These are phyloP conservation scores for Halocaridina rubra DNA, from an alignment of 2,888 invertebrate genomes.

Conservation along the genomic window DNA sequence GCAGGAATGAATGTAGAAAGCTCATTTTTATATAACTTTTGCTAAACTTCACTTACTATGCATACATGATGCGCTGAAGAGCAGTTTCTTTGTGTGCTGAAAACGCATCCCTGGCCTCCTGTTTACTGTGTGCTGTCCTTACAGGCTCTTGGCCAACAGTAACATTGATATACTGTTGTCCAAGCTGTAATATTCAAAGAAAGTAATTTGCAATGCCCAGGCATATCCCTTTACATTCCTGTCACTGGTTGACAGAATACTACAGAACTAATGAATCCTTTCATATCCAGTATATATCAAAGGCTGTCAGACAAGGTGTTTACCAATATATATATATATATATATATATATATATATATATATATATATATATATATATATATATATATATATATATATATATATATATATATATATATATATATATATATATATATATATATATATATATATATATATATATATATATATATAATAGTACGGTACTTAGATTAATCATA, in stretches of 20 bases:
- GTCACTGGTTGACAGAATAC: background rate
- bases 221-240: background rate
- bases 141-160: slow-evolving; percentile 39
- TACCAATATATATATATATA: background rate
- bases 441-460: no score
- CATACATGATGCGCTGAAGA: slow-evolving; percentile 38
- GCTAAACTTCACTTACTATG: slow-evolving; percentile 46
- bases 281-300: background rate
- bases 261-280: background rate
- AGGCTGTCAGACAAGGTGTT: background rate
- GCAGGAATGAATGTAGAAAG: no score
- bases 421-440: no score
- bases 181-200: background rate
- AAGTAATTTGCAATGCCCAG: background rate
- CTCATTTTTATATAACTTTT: no score
- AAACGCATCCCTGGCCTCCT: slow-evolving; percentile 49
- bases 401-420: no score
- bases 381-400: no score
- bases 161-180: slow-evolving; percentile 30
- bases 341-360: background rate
- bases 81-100: slow-evolving; percentile 43
- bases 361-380: background rate
- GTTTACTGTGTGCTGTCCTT: slow-evolving; percentile 44
- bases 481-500: no score
- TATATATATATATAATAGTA: no score